Base-by-base conservation (phyloP, 30 jellyfish, hydroid and myxozoan species). In the Aurelia aurita complex sp. Pacific region DNA sequence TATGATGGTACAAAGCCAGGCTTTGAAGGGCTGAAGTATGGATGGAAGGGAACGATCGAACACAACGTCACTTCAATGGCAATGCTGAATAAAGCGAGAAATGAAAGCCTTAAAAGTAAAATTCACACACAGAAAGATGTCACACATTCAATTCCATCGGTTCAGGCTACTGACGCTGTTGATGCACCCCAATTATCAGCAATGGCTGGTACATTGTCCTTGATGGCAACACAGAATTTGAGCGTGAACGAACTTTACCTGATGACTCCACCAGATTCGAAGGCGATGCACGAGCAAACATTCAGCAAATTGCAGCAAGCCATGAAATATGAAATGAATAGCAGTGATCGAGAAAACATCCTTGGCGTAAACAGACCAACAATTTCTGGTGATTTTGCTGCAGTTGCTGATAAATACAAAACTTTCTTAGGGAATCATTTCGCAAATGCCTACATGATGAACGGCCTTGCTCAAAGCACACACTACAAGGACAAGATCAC, bases 201-300 rank as follows among this genome's bases (percentile, higher is more conserved):
- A 81, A 81, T 81, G 91, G 83, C 91, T 17, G 18, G 3, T 16
- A 69, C 83, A 42, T 23, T 69, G 78, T 74, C 84, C 1, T 9
- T 83, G 18, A 36, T 72, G 81, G 35, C 87, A 10, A 46, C 51
- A 3, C 71, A 76, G 61, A 10, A 35, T 8, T 34, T 83, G 81
- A 73, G 72, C 40, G 76, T 83, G n/a, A 86, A 73, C 17, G 92
- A 74, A n/a, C 70, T 83, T 67, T 83, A 73, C 60, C 36, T 74
- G 87, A 62, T 83, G 14, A 83, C 92, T 11, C 87, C 92, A 11
- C 92, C 92, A 13, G 92, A 83, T 63, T 62, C 87, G 13, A 62
- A 64, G 12, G 23, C 87, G 34, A 62, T 73, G 59, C 92, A 83
- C 32, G 87, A 72, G 64, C 82, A 72, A 67, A 83, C 86, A 7